Evolutionary conservation across 2,113 vertebrate genomes (phyloP).

Genomic region (Psittacus erithacus): DNA sequence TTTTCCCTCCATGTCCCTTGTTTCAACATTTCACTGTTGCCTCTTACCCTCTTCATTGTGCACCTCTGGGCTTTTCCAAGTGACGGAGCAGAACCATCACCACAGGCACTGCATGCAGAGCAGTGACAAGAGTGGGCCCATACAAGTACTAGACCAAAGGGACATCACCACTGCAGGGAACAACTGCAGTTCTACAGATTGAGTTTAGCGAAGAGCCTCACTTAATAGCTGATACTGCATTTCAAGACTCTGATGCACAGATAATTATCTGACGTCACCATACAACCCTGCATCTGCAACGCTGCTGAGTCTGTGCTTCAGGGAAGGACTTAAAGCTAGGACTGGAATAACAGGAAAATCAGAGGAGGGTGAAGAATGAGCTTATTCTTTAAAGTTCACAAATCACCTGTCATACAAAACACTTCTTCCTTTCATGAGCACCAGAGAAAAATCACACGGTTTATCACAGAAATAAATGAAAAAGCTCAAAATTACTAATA

Average conservation of each 20-base stretch:
- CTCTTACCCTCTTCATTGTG: background rate
- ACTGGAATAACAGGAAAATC: slow-evolving; percentile 41
- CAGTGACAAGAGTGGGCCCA: background rate
- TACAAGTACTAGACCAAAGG: background rate
- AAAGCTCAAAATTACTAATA: background rate
- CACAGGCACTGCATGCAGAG: rapidly evolving
- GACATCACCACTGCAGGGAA: background rate
- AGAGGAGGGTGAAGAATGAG: background rate
- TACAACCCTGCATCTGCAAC: background rate
- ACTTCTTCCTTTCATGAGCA: background rate
- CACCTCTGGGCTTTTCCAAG: background rate
- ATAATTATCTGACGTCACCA: background rate
- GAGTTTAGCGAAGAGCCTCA: background rate
- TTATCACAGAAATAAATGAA: background rate
- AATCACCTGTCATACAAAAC: background rate
- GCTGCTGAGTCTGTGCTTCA: background rate
- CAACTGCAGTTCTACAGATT: background rate
- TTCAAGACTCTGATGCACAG: background rate
- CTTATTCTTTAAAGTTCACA: background rate
- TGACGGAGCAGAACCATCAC: background rate
- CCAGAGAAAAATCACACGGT: background rate
- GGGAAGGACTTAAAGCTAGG: background rate
- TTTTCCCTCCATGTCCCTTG: background rate
- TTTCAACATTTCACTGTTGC: background rate
- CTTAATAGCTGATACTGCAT: background rate